Evolutionary conservation across 2,797 vertebrate genomes (phyloP).

Genomic region (Helostoma temminkii): DNA sequence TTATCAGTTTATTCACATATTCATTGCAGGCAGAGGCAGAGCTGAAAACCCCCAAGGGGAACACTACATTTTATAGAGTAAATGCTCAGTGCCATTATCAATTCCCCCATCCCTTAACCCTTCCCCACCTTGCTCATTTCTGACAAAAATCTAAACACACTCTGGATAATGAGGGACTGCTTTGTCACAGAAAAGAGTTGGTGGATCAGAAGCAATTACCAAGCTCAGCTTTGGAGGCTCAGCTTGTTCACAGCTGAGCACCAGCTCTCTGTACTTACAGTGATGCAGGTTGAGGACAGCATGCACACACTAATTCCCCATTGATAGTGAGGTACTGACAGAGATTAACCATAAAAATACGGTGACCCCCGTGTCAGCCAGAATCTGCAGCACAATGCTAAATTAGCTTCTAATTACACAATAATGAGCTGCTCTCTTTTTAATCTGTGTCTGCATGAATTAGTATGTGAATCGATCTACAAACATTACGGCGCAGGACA

Average conservation of each 20-base stretch:
- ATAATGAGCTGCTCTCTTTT: not conserved
- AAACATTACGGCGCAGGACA: not conserved
- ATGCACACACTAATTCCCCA: slow-evolving; percentile 16
- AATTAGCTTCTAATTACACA: slow-evolving; percentile 14
- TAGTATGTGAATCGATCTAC: not conserved
- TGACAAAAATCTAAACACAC: slow-evolving; percentile 55
- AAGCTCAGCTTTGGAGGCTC: slow-evolving; percentile 34
- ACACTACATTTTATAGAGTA: slow-evolving; percentile 51
- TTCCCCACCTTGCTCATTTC: slow-evolving; percentile 35
- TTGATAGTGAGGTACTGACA: slow-evolving; percentile 24
- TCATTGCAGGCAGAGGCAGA: slow-evolving; percentile 35
- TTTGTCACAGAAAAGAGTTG: slow-evolving; percentile 35
- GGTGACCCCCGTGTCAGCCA: not conserved
- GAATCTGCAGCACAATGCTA: slow-evolving; percentile 24
- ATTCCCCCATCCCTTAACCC: slow-evolving; percentile 30
- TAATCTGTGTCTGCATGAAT: not conserved
- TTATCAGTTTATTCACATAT: slow-evolving; percentile 41
- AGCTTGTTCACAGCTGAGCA: slow-evolving; percentile 39
- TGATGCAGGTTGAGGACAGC: slow-evolving; percentile 42
- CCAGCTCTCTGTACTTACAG: slow-evolving; percentile 6
- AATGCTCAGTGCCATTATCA: slow-evolving; percentile 53
- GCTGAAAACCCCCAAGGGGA: slow-evolving; percentile 51
- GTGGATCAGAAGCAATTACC: slow-evolving; percentile 53
- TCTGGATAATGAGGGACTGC: slow-evolving; percentile 48
- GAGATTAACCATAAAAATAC: slow-evolving; percentile 1